Base-by-base conservation (phyloP, 2,888 invertebrate species). In the Epirrhoe tristata region DNA sequence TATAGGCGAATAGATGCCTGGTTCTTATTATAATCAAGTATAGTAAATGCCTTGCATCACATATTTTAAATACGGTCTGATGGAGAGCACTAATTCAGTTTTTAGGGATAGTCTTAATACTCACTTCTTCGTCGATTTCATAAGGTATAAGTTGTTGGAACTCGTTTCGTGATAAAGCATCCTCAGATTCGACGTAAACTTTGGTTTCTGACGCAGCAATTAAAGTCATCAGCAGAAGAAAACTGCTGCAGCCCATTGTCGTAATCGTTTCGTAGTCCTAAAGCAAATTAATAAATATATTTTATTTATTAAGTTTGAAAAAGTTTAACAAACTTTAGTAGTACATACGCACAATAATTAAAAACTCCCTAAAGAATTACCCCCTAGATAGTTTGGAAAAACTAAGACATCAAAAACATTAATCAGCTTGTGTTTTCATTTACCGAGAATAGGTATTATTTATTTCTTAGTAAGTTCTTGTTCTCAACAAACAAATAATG, bases 121-220 rank as follows among this genome's bases (percentile, higher is more conserved):
- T 67, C n/a, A 67, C 67, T 53, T 67, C 53, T 60, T 63, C 59
- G n/a, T 52, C 52, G 34, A 67, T 67, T 12, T 63, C 60, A 52
- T 60, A 57, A 39, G 63, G 63, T 53, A 67, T 53, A 54, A 50
- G n/a, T 51, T 62, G 43, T 39, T 50, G 43, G 3, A 14, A 46
- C 51, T 63, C 50, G 17, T 51, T 31, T 46, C 6, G 51, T 36
- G 56, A 31, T 50, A 48, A 6, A 34, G 17, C 24, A 31, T 57
- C 60, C n/a, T 57, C 36, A 12, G 56, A 53, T 32, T 43, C 53
- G 7, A 57, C 52, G 56, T 52, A 17, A 46, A 53, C 10, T 31
- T 43, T 43, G 24, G 24, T 58, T 14, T 48, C 60, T 7, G 60
- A 48, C 16, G 46, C 51, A 4, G 46, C 17, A 17, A 57, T 39